Percentiles rank a stretch among this genome's conserved stretches.
Evolutionary conservation across 2,888 invertebrate genomes (phyloP).

Genomic region (Ceraclea dissimilis): DNA sequence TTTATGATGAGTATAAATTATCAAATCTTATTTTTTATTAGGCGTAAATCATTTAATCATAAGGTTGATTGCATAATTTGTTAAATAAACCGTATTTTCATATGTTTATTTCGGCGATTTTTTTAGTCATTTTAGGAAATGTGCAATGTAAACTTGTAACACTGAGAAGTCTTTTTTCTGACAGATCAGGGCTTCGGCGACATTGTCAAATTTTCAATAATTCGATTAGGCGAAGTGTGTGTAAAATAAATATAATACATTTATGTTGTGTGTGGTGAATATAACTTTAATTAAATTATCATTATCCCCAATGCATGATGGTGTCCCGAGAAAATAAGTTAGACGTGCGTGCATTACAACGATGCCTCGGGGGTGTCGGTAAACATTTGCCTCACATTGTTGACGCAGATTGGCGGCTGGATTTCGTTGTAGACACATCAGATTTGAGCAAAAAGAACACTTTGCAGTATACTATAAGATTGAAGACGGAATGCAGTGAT

Average conservation of each 20-base stretch:
- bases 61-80: no score
- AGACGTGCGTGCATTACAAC: slow-evolving; percentile 8
- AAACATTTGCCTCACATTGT: slow-evolving; percentile 45
- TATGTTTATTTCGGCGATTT: no score
- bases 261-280: neutral
- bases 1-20: no score
- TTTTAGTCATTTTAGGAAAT: no score
- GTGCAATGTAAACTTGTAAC: no score
- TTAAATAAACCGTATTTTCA: no score
- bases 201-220: neutral
- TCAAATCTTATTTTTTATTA: no score
- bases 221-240: neutral
- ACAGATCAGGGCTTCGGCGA: no score
- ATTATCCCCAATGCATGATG: slow-evolving; percentile 8
- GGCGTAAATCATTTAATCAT: no score
- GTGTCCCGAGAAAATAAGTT: slow-evolving; percentile 10
- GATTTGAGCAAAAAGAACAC: slow-evolving; percentile 39
- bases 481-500: slow-evolving; percentile 37
- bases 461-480: slow-evolving; percentile 39
- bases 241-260: neutral
- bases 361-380: slow-evolving; percentile 13
- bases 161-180: no score
- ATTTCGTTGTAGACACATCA: slow-evolving; percentile 42
- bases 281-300: neutral
- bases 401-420: slow-evolving; percentile 55